Percentiles rank a stretch among this genome's conserved stretches.
These are phyloP conservation scores for Coleophora deauratella DNA, from an alignment of 2,888 invertebrate genomes.

Conservation along the genomic window DNA sequence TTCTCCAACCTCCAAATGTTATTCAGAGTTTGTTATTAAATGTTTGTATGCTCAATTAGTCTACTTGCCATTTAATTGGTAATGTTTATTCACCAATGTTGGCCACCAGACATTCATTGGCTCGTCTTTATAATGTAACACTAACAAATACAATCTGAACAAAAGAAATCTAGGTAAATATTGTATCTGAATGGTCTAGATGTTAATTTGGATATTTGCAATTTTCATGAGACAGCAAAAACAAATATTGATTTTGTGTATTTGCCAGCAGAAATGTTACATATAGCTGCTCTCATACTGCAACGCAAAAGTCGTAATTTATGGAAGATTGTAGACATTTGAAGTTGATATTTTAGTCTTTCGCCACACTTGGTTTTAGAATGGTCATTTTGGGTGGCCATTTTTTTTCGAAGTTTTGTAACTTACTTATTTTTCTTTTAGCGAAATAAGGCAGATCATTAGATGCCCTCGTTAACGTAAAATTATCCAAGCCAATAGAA, in stretches of 20 bases:
- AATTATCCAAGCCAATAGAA: too few species aligned
- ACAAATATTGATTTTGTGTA: slow-evolving; percentile 10
- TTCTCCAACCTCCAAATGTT: too few species aligned
- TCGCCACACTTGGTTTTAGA: too few species aligned
- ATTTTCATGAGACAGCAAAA: slow-evolving; percentile 1
- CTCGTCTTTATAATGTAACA: neutral
- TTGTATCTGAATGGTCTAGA: neutral
- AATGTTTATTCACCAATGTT: slow-evolving; percentile 10
- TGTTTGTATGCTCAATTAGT: slow-evolving; percentile 10
- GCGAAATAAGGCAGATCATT: too few species aligned
- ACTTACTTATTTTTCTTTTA: too few species aligned
- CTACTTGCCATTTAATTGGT: slow-evolving; percentile 15
- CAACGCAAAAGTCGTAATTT: too few species aligned
- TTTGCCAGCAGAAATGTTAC: slow-evolving; percentile 10
- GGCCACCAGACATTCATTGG: neutral
- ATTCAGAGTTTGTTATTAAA: neutral
- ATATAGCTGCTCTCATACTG: slow-evolving; percentile 1
- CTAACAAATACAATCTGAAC: neutral
- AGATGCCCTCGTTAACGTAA: too few species aligned
- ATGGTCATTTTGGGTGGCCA: too few species aligned
- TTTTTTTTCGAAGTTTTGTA: too few species aligned
- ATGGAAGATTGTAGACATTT: too few species aligned
- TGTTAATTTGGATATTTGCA: neutral
- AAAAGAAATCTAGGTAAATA: neutral
- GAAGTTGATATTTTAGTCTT: too few species aligned